Conservation (phyloP, 2,113 vertebrate species). For the Lophura nycthemera region DNA sequence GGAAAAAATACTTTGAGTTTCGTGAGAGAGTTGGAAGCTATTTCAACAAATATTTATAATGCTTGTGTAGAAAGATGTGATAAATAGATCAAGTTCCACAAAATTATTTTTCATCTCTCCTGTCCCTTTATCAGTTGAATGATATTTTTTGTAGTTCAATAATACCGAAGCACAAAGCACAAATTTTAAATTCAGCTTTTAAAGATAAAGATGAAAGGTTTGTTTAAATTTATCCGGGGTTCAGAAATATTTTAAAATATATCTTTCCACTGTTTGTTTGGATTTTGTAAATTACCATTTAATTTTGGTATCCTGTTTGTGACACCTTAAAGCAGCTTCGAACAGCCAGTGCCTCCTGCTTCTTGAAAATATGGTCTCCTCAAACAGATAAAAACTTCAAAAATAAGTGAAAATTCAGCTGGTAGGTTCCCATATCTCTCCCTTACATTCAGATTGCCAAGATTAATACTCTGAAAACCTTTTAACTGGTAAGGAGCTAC, state of each 20-base stretch:
- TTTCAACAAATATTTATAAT: not conserved
- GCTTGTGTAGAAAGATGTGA: not conserved
- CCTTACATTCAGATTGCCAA: slow-evolving; percentile 27
- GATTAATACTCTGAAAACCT: slow-evolving; percentile 64
- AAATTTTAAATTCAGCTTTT: not conserved
- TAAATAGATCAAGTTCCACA: not conserved
- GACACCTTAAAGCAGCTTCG: not conserved
- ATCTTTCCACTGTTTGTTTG: not conserved
- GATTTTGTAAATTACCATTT: not conserved
- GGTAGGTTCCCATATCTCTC: not conserved
- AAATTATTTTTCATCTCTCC: not conserved
- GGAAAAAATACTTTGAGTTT: not conserved
- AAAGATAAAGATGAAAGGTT: not conserved
- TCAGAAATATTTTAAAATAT: not conserved
- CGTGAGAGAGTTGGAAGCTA: not conserved
- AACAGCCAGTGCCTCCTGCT: not conserved
- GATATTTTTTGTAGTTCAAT: not conserved
- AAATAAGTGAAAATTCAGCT: not conserved
- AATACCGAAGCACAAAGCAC: not conserved
- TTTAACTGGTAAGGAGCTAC: slow-evolving; percentile 55
- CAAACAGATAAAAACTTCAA: not conserved
- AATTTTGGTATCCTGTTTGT: not conserved
- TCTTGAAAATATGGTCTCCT: not conserved
- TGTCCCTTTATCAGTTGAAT: not conserved
- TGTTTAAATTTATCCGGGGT: not conserved